These are phyloP conservation scores for Sebastes reedi DNA, from an alignment of 2,797 vertebrate genomes.

Conservation along the genomic window DNA sequence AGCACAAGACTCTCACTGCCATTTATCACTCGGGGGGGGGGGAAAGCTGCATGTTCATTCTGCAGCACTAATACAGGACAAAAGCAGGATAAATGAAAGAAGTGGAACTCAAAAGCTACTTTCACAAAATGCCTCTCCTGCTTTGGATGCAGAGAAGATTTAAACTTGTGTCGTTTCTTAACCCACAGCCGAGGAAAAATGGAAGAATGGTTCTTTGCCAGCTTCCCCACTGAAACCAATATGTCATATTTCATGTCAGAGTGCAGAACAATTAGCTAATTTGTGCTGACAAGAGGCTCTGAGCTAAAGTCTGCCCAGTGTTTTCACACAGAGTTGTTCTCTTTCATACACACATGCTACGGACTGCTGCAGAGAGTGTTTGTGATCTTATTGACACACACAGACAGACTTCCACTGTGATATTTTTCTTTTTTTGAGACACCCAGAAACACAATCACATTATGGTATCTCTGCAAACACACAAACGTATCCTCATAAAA, in stretches of 20 bases:
- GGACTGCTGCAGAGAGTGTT: not conserved
- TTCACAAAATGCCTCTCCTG: not conserved
- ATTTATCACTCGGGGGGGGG: not conserved
- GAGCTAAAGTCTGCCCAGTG: conserved; percentile 12
- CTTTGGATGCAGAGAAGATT: not conserved
- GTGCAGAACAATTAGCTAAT: conserved; percentile 49
- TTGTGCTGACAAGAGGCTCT: conserved; percentile 23
- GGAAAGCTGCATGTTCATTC: not conserved
- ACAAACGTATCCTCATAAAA: not conserved
- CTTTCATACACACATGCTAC: conserved; percentile 26
- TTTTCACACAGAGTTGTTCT: conserved; percentile 24
- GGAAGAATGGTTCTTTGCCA: not conserved
- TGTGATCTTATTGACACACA: not conserved
- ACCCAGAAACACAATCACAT: not conserved
- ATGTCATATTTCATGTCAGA: not conserved
- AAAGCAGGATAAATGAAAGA: not conserved
- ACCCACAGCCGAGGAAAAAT: not conserved
- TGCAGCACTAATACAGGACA: not conserved
- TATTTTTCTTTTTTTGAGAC: accelerated
- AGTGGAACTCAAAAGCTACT: not conserved
- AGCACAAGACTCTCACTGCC: not conserved
- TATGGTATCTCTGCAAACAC: not conserved
- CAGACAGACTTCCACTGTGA: not conserved
- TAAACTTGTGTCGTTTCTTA: not conserved
- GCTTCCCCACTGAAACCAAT: not conserved